Evolutionary conservation across 2,113 vertebrate genomes (phyloP), one percentile per base, ranked within the genome.

Genomic region (Piliocolobus tephrosceles): DNA sequence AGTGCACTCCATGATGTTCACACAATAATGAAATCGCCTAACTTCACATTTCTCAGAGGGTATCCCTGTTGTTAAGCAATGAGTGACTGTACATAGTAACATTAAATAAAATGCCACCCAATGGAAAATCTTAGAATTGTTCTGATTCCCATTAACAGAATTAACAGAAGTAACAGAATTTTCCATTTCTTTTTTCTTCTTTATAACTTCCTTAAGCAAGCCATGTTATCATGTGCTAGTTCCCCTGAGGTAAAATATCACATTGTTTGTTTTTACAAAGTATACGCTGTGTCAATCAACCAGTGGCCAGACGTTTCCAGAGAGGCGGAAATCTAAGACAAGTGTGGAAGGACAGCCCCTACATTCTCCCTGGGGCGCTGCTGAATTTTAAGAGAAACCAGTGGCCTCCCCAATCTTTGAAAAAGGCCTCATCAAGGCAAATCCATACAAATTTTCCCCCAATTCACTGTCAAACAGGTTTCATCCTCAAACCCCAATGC

Each of bases 381-480:
- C 8, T 38, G 68, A 83, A 58, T 47, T 57, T 91, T 43, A 78
- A 66, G 38, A 64, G 72, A 84, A 38, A 25, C 61, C 84, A 78
- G 43, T n/a, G 50, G 11, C 20, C 35, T 38, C 22, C 20, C 32
- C 50, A 7, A 2, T 23, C 50, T 64, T 38, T 45, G 38, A 57
- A 43, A 72, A 90, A 66, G 50, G 50, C n/a, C 50, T 72, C 66
- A 73, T 76, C 32, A 76, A 88, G 38, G 13, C 43, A 90, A 35
- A 32, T 72, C 58, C 35, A 73, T 81, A 79, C 82, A 76, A 72
- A 55, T 25, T n/a, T 47, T 64, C 11, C 27, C 47, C 40, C 38
- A 35, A 73, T 64, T 38, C 47, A 52, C 43, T 90, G 40, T 84
- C 52, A 96, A 80, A 87, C n/a, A 96, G 52, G 57, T 55, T 97